Percentiles rank a stretch among this genome's conserved stretches.
Evolutionary conservation across 2,888 invertebrate species (phyloP).

Genomic region (Entomobrya proxima): DNA sequence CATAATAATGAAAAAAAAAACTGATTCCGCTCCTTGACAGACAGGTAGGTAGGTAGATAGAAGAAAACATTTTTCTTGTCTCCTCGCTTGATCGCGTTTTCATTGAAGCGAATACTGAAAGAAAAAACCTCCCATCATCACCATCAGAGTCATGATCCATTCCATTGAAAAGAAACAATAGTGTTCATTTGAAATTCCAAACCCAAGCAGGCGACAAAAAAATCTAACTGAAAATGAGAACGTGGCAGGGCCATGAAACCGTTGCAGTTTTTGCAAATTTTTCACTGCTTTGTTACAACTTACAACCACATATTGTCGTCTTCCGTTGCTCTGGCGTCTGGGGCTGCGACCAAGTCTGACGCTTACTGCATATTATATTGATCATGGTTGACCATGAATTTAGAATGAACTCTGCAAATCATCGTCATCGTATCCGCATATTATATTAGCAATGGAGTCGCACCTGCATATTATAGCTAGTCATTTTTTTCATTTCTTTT

Average conservation of each 20-base stretch:
- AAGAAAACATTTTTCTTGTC: neutral
- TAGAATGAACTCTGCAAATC: conserved; percentile 26
- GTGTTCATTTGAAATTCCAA: conserved; percentile 7
- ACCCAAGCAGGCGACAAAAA: neutral
- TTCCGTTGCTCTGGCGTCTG: conserved; percentile 12
- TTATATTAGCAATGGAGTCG: neutral
- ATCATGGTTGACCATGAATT: conserved; percentile 53
- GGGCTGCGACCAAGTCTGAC: too few relatives aligned
- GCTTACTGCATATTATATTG: neutral
- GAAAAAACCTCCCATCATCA: conserved; percentile 20
- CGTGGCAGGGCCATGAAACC: neutral
- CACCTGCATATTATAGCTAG: neutral
- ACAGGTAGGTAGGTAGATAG: neutral
- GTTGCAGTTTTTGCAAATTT: neutral
- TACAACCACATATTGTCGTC: too few relatives aligned
- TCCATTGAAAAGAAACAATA: conserved; percentile 19
- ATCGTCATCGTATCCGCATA: neutral
- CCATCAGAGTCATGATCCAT: conserved; percentile 13
- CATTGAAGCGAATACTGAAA: conserved; percentile 14
- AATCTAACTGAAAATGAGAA: conserved; percentile 4
- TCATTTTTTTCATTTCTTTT: too few relatives aligned
- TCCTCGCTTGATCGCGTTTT: conserved; percentile 27
- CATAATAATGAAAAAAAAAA: neutral
- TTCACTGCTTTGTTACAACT: neutral
- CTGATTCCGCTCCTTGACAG: neutral